Percentiles rank a stretch among this genome's conserved stretches.
These are phyloP conservation scores for Heliconius charithonia DNA, from an alignment of 2,888 invertebrate genomes.

Conservation along the genomic window DNA sequence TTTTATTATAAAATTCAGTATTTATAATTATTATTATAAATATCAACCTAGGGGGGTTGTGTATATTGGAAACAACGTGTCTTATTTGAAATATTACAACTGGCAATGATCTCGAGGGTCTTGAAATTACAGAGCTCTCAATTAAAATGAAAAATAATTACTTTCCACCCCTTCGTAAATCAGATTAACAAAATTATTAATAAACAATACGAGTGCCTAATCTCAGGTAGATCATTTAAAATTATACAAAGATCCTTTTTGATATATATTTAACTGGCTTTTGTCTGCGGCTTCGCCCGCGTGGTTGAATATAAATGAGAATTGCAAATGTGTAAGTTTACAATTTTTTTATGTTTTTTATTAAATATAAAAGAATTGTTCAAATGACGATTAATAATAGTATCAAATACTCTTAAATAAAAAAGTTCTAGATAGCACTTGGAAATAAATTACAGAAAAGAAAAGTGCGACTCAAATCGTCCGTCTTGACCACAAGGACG, in stretches of 20 bases:
- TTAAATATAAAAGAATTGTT: no score
- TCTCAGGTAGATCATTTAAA: constrained; percentile 24
- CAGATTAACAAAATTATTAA: constrained; percentile 71
- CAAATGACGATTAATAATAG: no score
- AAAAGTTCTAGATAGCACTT: no score
- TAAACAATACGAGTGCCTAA: constrained; percentile 38
- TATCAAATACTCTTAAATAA: no score
- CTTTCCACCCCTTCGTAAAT: constrained; percentile 78
- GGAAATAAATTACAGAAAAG: no score
- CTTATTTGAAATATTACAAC: constrained; percentile 50
- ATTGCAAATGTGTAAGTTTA: neutral
- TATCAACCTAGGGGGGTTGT: constrained; percentile 8
- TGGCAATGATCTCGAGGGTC: constrained; percentile 70
- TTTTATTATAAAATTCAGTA: neutral
- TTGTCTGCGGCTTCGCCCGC: no score
- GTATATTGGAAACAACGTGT: constrained; percentile 39
- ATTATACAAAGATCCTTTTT: neutral
- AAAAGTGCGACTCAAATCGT: no score
- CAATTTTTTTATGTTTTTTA: no score
- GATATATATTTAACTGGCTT: neutral
- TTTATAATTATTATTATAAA: constrained; percentile 5
- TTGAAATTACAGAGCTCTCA: constrained; percentile 78
- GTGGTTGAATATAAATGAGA: neutral
- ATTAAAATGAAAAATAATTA: constrained; percentile 81
- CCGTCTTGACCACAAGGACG: no score